These are phyloP conservation scores for Hippocampus kuda DNA, from an alignment of 2,797 vertebrate species.

Conservation along the genomic window DNA sequence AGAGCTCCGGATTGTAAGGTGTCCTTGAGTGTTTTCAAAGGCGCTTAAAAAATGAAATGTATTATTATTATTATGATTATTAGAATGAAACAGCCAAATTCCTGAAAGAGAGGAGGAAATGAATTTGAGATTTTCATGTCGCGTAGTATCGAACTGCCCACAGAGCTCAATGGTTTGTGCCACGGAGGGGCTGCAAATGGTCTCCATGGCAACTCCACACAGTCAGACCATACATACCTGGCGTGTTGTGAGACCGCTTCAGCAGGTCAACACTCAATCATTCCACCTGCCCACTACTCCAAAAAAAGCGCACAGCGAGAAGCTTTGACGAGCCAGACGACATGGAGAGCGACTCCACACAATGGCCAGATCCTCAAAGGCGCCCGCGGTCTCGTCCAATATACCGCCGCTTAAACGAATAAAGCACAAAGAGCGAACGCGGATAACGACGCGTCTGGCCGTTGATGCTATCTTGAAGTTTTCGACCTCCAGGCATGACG, in stretches of 20 bases:
- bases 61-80: too few species aligned
- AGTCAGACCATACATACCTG: slow-evolving; percentile 27
- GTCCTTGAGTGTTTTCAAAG: too few species aligned
- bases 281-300: slow-evolving; percentile 37
- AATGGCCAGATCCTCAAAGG: slow-evolving; percentile 2
- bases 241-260: slow-evolving; percentile 24
- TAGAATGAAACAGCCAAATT: neutral
- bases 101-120: too few species aligned
- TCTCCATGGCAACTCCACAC: slow-evolving; percentile 31
- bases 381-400: slow-evolving; percentile 1
- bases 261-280: slow-evolving; percentile 30
- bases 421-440: slow-evolving; percentile 36
- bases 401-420: slow-evolving; percentile 12
- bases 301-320: slow-evolving; percentile 21
- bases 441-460: slow-evolving; percentile 19
- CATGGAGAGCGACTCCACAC: neutral
- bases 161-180: neutral
- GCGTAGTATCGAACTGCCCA: neutral
- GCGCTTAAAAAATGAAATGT: too few species aligned
- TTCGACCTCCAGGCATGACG: slow-evolving; percentile 34
- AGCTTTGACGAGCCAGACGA: slow-evolving; percentile 27
- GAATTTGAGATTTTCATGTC: neutral
- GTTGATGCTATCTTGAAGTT: slow-evolving; percentile 22
- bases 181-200: neutral
- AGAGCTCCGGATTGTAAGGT: neutral